These are phyloP conservation scores for Nannospalax galili DNA, from an alignment of 2,113 vertebrate genomes.

Conservation along the genomic window DNA sequence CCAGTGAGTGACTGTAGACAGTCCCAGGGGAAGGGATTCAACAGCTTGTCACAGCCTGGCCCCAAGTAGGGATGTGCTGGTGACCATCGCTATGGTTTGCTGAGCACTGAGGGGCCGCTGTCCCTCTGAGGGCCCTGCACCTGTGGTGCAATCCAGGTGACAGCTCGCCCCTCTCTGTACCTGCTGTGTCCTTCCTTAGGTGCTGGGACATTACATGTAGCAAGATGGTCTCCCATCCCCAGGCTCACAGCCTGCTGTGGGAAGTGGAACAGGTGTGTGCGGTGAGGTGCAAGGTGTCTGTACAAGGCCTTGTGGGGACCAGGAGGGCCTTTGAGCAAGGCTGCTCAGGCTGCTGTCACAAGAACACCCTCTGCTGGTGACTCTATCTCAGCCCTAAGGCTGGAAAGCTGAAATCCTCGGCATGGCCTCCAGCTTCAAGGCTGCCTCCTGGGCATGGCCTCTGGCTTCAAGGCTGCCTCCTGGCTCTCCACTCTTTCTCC, in stretches of 20 bases:
- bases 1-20: too few species aligned
- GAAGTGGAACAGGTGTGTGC: not conserved
- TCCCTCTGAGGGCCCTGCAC: not conserved
- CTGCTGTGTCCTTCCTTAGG: not conserved
- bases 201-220: not conserved
- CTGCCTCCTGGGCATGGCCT: not conserved
- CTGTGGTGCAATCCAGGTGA: accelerated
- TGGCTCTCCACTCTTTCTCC: too few species aligned
- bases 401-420: not conserved
- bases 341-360: not conserved
- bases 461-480: too few species aligned
- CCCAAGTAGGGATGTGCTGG: accelerated
- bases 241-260: not conserved
- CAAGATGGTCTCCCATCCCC: too few species aligned
- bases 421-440: not conserved
- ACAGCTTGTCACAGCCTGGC: not conserved
- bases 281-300: accelerated
- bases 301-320: accelerated
- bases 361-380: not conserved
- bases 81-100: accelerated
- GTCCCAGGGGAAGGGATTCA: accelerated
- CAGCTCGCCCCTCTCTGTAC: not conserved
- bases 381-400: not conserved
- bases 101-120: not conserved
- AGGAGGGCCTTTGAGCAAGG: not conserved